phyloP scores from a whole-genome alignment of 1,140 invertebrate species.

The Centruroides sculpturatus region DNA sequence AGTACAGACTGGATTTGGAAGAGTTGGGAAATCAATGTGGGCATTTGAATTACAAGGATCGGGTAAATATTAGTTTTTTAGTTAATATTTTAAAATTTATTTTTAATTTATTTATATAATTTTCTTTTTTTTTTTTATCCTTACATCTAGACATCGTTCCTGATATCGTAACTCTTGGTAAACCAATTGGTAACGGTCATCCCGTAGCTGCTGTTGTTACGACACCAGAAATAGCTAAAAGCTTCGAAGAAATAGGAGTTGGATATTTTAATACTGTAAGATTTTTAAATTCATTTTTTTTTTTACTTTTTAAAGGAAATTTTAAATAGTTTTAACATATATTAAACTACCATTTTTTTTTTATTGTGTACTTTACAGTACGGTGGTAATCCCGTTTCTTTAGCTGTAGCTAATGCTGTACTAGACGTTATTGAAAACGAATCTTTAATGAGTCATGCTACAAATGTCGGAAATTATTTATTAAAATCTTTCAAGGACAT shows the following conservation, averaged over 20 bases:
- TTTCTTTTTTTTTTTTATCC: too few relatives aligned
- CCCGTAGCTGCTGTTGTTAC: slow-evolving; percentile 95
- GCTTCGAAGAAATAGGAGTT: slow-evolving; percentile 79
- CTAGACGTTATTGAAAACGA: slow-evolving; percentile 80
- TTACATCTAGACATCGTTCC: slow-evolving; percentile 54
- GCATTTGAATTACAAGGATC: slow-evolving; percentile 78
- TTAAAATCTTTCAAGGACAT: slow-evolving; percentile 51
- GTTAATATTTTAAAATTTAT: neutral
- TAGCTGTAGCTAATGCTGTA: slow-evolving; percentile 87
- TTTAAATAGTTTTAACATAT: neutral
- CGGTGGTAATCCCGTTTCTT: slow-evolving; percentile 95
- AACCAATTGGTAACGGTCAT: slow-evolving; percentile 87
- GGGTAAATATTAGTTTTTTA: slow-evolving; percentile 23
- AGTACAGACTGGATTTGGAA: slow-evolving; percentile 94
- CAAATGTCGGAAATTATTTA: slow-evolving; percentile 63
- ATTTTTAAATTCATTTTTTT: too few relatives aligned
- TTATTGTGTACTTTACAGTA: slow-evolving; percentile 46
- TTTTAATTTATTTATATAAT: neutral
- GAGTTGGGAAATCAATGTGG: slow-evolving; percentile 91
- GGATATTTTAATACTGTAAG: slow-evolving; percentile 96
- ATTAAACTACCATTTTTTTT: neutral
- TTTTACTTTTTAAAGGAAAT: too few relatives aligned
- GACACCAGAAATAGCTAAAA: slow-evolving; percentile 76
- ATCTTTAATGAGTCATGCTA: slow-evolving; percentile 63
- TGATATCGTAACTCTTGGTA: slow-evolving; percentile 81